These are phyloP conservation scores for Micromesistius poutassou DNA, from an alignment of 2,797 vertebrate genomes.

Conservation along the genomic window DNA sequence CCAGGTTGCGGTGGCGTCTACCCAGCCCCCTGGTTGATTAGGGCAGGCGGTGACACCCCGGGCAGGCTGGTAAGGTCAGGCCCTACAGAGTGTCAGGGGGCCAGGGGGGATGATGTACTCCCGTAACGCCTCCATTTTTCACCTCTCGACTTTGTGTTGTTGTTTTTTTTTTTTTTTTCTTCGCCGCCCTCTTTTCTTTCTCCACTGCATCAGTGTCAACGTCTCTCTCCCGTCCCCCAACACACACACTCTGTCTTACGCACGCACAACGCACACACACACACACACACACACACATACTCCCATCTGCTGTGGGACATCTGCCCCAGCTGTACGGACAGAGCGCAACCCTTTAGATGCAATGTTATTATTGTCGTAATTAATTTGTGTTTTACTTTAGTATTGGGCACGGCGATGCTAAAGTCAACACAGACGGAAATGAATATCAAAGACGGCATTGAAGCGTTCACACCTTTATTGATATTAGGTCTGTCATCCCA, in stretches of 20 bases:
- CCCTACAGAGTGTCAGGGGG: constrained; percentile 75
- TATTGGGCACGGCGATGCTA: too few relatives aligned
- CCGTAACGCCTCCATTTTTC: constrained; percentile 63
- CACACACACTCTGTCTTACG: background rate
- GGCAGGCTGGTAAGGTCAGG: constrained; percentile 76
- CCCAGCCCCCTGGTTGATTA: constrained; percentile 6
- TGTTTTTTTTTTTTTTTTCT: too few relatives aligned
- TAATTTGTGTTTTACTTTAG: background rate
- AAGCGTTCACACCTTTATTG: too few relatives aligned
- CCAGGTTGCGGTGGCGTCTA: background rate
- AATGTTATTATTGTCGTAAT: background rate
- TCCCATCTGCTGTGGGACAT: background rate
- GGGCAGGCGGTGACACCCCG: constrained; percentile 62
- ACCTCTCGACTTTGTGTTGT: constrained; percentile 70
- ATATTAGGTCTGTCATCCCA: background rate
- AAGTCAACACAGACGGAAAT: background rate
- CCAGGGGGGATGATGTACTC: constrained; percentile 69
- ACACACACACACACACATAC: background rate
- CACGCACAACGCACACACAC: too few relatives aligned
- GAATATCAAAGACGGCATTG: too few relatives aligned
- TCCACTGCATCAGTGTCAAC: constrained; percentile 64
- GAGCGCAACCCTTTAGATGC: background rate
- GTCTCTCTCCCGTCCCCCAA: constrained; percentile 62
- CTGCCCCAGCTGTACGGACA: background rate
- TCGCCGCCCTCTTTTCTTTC: constrained; percentile 60